Conservation (phyloP, 2,888 invertebrate species). For the Venusia cambrica region DNA sequence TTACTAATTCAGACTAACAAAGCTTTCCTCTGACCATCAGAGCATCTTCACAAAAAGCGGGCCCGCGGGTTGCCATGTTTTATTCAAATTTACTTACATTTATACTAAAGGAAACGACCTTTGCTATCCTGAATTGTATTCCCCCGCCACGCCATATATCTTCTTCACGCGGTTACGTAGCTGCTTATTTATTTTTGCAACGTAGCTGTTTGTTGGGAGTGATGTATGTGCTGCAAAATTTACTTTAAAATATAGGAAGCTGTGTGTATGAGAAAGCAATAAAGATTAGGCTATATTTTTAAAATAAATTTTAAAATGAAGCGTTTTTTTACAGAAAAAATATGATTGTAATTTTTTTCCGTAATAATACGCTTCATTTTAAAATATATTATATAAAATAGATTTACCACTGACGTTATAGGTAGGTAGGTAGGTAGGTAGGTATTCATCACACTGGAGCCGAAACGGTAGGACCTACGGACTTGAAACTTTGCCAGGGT, state of each 20-base stretch:
- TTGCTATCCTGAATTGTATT: slow-evolving; percentile 73
- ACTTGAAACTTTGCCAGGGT: too few species aligned
- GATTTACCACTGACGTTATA: too few species aligned
- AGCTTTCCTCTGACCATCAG: slow-evolving; percentile 19
- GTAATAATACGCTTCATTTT: too few species aligned
- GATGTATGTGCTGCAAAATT: slow-evolving; percentile 16
- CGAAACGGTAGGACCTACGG: too few species aligned
- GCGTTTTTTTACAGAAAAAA: too few species aligned
- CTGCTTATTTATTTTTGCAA: slow-evolving; percentile 70
- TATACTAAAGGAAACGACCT: slow-evolving; percentile 79
- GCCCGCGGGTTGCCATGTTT: slow-evolving; percentile 57
- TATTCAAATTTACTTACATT: slow-evolving; percentile 82
- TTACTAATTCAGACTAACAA: slow-evolving; percentile 15
- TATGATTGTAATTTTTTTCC: too few species aligned
- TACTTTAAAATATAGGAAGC: not conserved
- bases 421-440: too few species aligned
- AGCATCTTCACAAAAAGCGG: slow-evolving; percentile 28
- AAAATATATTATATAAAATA: too few species aligned
- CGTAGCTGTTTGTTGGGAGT: slow-evolving; percentile 32
- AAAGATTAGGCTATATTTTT: too few species aligned
- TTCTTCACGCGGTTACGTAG: slow-evolving; percentile 66
- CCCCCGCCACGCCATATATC: slow-evolving; percentile 77
- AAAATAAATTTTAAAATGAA: too few species aligned
- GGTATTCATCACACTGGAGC: too few species aligned
- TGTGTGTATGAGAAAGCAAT: too few species aligned